phyloP scores from a whole-genome alignment of 2,797 vertebrate species.

The Otolemur crassicaudatus region DNA sequence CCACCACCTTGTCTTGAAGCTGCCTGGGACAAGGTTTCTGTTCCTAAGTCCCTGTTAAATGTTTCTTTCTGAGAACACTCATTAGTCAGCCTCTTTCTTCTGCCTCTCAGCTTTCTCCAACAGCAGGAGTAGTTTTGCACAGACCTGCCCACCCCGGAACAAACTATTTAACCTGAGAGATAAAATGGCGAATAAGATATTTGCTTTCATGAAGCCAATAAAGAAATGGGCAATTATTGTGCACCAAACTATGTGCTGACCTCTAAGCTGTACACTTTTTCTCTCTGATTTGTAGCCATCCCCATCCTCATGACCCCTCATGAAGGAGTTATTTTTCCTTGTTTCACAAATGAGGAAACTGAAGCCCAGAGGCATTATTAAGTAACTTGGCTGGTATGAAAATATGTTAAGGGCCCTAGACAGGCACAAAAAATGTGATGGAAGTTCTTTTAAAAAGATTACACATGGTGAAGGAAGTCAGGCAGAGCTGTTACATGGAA shows the following conservation, averaged over 20 bases:
- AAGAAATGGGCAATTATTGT: not conserved
- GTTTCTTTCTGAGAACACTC: not conserved
- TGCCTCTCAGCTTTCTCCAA: not conserved
- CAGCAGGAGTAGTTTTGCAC: not conserved
- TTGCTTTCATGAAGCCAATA: not conserved
- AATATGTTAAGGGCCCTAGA: slow-evolving; percentile 54
- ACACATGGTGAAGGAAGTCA: not conserved
- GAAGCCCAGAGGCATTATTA: not conserved
- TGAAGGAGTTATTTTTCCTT: not conserved
- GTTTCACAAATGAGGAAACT: not conserved
- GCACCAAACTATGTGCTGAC: not conserved
- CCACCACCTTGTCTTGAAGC: not conserved
- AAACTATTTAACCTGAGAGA: not conserved
- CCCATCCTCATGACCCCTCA: not conserved
- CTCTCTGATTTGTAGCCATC: not conserved
- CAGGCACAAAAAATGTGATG: not conserved
- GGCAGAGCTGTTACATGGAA: not conserved
- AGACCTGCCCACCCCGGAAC: not conserved
- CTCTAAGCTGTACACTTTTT: not conserved
- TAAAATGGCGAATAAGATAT: not conserved
- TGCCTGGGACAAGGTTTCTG: not conserved
- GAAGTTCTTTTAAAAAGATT: slow-evolving; percentile 32
- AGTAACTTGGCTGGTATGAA: slow-evolving; percentile 15
- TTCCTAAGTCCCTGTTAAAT: not conserved
- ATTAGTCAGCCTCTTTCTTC: not conserved